A percentile compares a stretch with the other conserved stretches of the same genome.
phyloP scores from a whole-genome alignment of 2,113 vertebrate species.

The Talpa occidentalis region DNA sequence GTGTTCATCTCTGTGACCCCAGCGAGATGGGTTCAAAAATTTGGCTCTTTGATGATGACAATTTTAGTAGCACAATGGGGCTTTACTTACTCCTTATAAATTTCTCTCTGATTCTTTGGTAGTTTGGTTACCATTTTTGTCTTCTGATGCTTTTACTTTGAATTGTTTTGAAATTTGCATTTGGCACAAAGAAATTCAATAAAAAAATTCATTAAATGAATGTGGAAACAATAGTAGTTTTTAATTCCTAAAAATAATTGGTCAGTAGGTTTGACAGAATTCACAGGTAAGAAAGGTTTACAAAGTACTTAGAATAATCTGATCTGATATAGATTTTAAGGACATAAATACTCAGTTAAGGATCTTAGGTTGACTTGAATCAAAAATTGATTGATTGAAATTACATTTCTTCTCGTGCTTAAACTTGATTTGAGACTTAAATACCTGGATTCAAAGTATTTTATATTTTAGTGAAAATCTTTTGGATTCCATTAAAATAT shows the following conservation, averaged over 20 bases:
- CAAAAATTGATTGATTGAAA: slow-evolving; percentile 67
- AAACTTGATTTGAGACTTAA: slow-evolving; percentile 65
- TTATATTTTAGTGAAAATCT: slow-evolving; percentile 67
- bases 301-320: not conserved
- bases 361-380: slow-evolving; percentile 55
- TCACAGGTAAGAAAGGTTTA: not conserved
- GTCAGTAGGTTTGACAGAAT: slow-evolving; percentile 8
- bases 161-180: not conserved
- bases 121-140: not conserved
- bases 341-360: slow-evolving; percentile 58
- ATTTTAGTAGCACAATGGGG: not conserved
- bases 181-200: not conserved
- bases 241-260: not conserved
- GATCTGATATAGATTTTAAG: slow-evolving; percentile 19
- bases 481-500: slow-evolving; percentile 62
- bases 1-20: not conserved
- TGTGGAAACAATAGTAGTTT: not conserved
- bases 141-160: slow-evolving; percentile 7
- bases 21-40: not conserved
- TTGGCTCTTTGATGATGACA: not conserved
- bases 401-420: slow-evolving; percentile 35
- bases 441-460: slow-evolving; percentile 59
- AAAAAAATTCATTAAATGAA: slow-evolving; percentile 41
- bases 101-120: not conserved
- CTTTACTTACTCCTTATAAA: not conserved